Evolutionary conservation across 2,888 invertebrate species (phyloP).

Genomic region (Synergus itoensis): DNA sequence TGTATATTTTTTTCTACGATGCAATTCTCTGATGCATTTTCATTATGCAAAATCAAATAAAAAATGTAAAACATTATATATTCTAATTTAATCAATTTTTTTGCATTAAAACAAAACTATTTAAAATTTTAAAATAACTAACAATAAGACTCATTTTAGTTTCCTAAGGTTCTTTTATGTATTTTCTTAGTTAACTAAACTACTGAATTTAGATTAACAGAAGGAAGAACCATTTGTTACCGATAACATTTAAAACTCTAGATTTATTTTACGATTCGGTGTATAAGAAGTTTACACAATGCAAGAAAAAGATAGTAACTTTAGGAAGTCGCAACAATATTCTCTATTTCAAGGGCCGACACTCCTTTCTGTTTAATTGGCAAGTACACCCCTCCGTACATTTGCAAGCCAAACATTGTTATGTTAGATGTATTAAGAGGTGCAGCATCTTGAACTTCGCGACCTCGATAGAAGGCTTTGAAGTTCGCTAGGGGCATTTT

Average conservation of each 20-base stretch:
- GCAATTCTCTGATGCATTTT: neutral
- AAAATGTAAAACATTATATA: no score
- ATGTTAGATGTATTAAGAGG: slow-evolving; percentile 81
- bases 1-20: neutral
- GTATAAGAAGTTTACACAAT: neutral
- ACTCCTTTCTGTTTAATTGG: slow-evolving; percentile 83
- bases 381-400: slow-evolving; percentile 84
- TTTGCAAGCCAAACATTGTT: slow-evolving; percentile 83
- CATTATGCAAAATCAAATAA: neutral
- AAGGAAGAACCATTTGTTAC: neutral
- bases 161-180: no score
- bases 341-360: slow-evolving; percentile 83
- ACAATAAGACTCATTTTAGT: no score
- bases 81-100: no score
- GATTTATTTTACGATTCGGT: neutral
- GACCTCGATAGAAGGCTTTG: slow-evolving; percentile 82
- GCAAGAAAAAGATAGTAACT: neutral
- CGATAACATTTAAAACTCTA: neutral
- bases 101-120: no score
- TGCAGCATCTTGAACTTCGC: slow-evolving; percentile 80
- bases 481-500: slow-evolving; percentile 81
- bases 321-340: slow-evolving; percentile 77
- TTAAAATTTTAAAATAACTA: no score
- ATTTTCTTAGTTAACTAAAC: no score
- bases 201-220: neutral